phyloP scores from a whole-genome alignment of 2,113 vertebrate genomes.

The Dipodomys ordii region DNA sequence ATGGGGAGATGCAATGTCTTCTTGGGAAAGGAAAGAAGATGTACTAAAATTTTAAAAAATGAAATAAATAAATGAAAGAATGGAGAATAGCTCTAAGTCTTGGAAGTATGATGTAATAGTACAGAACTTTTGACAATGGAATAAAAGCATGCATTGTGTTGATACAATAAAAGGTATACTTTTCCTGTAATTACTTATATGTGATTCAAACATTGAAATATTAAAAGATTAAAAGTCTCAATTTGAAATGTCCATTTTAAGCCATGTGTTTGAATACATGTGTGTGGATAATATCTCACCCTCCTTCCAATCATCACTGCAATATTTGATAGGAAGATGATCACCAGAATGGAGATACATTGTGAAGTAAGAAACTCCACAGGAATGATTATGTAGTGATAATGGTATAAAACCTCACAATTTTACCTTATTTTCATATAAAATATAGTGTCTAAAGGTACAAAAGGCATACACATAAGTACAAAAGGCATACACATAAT shows the following conservation, averaged over 20 bases:
- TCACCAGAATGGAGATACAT: not conserved
- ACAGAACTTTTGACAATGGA: not conserved
- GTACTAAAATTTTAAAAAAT: too few relatives aligned
- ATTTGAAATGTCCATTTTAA: slow-evolving; percentile 33
- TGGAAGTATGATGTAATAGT: not conserved
- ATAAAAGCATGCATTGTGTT: not conserved
- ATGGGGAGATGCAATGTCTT: not conserved
- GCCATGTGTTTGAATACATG: not conserved
- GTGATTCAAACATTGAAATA: not conserved
- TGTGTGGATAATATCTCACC: not conserved
- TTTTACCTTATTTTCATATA: not conserved
- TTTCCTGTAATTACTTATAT: not conserved
- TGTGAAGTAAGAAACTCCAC: not conserved
- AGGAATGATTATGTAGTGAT: slow-evolving; percentile 3
- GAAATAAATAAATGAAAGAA: not conserved
- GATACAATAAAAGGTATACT: not conserved
- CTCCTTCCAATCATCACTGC: too few relatives aligned
- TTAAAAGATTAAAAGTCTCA: not conserved
- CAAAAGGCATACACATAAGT: not conserved
- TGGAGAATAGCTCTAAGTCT: not conserved
- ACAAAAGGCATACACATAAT: too few relatives aligned
- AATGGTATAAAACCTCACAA: not conserved
- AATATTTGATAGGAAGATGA: not conserved
- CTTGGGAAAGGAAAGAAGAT: not conserved
- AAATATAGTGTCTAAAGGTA: not conserved